A percentile compares a stretch with the other conserved stretches of the same genome.
These are phyloP conservation scores for Panopea generosa DNA, from an alignment of 2,888 invertebrate genomes.

Conservation along the genomic window DNA sequence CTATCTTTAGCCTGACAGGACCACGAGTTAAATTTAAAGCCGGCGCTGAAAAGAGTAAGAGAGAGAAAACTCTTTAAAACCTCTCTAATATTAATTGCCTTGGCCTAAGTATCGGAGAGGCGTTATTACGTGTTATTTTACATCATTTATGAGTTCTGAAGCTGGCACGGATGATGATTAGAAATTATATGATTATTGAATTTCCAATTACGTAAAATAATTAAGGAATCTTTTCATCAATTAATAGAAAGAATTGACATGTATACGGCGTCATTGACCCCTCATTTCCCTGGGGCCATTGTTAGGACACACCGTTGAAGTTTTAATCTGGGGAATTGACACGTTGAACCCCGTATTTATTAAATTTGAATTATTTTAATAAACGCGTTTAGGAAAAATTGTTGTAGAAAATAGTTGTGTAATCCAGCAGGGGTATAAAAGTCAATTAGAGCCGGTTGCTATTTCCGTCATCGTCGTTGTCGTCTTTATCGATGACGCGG, in stretches of 20 bases:
- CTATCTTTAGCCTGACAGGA: too few species aligned
- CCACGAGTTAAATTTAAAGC: too few species aligned
- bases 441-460: too few species aligned
- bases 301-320: background rate
- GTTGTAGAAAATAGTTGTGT: too few species aligned
- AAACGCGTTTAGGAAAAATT: too few species aligned
- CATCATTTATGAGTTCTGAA: conserved; percentile 54
- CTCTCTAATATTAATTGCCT: too few species aligned
- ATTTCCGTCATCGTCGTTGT: too few species aligned
- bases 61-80: too few species aligned
- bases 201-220: conserved; percentile 56
- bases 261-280: conserved; percentile 18
- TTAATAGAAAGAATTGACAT: conserved; percentile 28
- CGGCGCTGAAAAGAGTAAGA: too few species aligned
- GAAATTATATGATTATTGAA: conserved; percentile 58
- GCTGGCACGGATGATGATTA: conserved; percentile 12
- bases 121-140: conserved; percentile 34
- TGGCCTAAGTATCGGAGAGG: background rate
- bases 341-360: background rate
- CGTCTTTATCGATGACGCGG: too few species aligned
- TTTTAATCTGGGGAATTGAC: background rate
- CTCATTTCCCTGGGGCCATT: conserved; percentile 4
- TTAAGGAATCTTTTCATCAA: conserved; percentile 32
- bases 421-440: too few species aligned
- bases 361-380: too few species aligned